Evolutionary conservation across 2,888 invertebrate genomes (phyloP).

Genomic region (Tubulanus polymorphus): DNA sequence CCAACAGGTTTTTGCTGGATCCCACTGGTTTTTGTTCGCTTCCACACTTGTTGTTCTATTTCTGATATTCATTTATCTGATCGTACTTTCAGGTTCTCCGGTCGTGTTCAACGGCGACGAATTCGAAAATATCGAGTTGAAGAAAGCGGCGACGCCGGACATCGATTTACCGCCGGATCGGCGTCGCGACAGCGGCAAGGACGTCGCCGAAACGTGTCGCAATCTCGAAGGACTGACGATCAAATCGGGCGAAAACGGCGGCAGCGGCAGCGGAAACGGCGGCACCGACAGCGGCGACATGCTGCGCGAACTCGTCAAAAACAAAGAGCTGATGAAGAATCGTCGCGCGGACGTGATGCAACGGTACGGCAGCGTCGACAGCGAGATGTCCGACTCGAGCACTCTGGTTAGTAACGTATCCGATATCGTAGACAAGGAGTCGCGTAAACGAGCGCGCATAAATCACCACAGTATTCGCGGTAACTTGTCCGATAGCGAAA

Average conservation of each 20-base stretch:
- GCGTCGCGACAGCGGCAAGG: background rate
- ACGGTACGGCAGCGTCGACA: slow-evolving; percentile 83
- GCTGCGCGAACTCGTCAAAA: slow-evolving; percentile 88
- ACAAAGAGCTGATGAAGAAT: slow-evolving; percentile 72
- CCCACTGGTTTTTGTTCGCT: too few relatives aligned
- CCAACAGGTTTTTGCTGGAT: too few relatives aligned
- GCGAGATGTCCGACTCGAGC: slow-evolving; percentile 71
- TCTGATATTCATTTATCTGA: slow-evolving; percentile 3
- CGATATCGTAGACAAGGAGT: slow-evolving; percentile 29
- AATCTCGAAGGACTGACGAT: background rate
- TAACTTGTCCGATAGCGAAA: slow-evolving; percentile 91
- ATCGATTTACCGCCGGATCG: too few relatives aligned
- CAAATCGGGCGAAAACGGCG: slow-evolving; percentile 10
- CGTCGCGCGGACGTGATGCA: slow-evolving; percentile 19
- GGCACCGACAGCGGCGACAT: slow-evolving; percentile 75
- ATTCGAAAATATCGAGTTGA: slow-evolving; percentile 48
- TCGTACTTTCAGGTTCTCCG: slow-evolving; percentile 39
- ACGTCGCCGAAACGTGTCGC: background rate
- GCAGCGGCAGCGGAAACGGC: slow-evolving; percentile 69
- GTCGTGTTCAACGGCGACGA: slow-evolving; percentile 52
- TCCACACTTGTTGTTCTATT: too few relatives aligned
- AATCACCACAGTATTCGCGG: slow-evolving; percentile 70
- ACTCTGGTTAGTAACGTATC: slow-evolving; percentile 44
- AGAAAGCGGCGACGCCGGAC: background rate
- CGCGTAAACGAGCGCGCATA: slow-evolving; percentile 34